phyloP scores from a whole-genome alignment of 2,797 vertebrate genomes.

The Karalla daura region DNA sequence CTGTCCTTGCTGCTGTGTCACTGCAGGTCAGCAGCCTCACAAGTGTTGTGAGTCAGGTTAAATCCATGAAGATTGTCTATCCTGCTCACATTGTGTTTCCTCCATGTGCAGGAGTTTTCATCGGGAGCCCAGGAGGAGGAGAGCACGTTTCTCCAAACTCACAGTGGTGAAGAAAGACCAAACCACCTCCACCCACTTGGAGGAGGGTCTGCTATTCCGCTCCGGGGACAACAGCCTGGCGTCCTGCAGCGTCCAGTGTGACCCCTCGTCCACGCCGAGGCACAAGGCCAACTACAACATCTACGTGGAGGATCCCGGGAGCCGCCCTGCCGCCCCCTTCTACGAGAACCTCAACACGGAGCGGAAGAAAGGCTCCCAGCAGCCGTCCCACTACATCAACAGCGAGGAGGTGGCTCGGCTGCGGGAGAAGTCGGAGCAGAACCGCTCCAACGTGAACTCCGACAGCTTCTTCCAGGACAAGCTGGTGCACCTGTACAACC shows the following conservation, averaged over 20 bases:
- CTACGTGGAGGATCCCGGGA: constrained; percentile 89
- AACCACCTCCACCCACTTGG: constrained; percentile 93
- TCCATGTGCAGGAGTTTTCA: constrained; percentile 80
- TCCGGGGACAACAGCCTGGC: constrained; percentile 83
- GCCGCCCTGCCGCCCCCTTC: constrained; percentile 77
- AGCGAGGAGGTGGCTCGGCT: constrained; percentile 80
- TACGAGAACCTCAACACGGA: constrained; percentile 81
- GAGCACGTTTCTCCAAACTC: constrained; percentile 86
- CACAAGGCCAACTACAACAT: constrained; percentile 91
- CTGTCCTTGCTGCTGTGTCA: constrained; percentile 88
- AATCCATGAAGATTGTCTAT: neutral
- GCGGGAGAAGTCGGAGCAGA: constrained; percentile 84
- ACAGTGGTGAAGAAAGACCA: constrained; percentile 93
- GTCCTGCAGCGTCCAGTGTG: constrained; percentile 81
- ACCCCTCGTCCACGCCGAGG: constrained; percentile 81
- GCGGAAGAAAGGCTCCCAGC: constrained; percentile 75
- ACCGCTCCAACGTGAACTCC: constrained; percentile 78
- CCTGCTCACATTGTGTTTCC: neutral
- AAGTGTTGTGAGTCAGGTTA: neutral
- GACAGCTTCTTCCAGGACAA: constrained; percentile 87
- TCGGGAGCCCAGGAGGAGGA: constrained; percentile 67
- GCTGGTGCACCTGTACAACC: constrained; percentile 91
- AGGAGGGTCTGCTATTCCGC: constrained; percentile 85
- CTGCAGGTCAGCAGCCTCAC: constrained; percentile 77
- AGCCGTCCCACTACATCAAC: constrained; percentile 79